These are phyloP conservation scores for Amphiura filiformis DNA, from an alignment of 35 echinoderm and acorn worm genomes.

Conservation along the genomic window DNA sequence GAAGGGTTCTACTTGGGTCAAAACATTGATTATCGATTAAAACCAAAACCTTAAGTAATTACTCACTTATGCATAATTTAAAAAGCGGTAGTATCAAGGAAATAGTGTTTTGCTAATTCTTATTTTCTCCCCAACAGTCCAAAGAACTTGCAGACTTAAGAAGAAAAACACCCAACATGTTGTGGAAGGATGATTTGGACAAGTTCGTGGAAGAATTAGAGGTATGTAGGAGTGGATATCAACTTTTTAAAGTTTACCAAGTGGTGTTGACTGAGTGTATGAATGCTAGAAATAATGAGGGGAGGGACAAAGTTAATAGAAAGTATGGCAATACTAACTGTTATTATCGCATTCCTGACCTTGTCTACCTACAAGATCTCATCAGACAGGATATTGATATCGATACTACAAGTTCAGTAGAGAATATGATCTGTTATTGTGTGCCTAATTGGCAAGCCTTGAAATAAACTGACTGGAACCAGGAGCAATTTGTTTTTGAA, in stretches of 20 bases:
- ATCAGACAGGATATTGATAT: not conserved
- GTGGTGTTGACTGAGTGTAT: not conserved
- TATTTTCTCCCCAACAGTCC: slow-evolving; percentile 38
- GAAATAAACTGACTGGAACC: no score
- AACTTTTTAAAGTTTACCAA: not conserved
- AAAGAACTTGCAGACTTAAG: slow-evolving; percentile 66
- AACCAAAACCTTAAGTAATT: no score
- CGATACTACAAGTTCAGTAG: no score
- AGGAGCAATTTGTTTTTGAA: no score
- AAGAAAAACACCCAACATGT: slow-evolving; percentile 79
- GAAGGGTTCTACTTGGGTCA: no score
- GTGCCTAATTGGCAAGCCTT: no score
- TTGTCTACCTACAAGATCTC: not conserved
- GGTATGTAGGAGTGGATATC: slow-evolving; percentile 47
- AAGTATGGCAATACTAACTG: not conserved
- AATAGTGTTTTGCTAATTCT: no score
- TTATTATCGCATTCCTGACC: not conserved
- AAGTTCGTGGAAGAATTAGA: slow-evolving; percentile 67
- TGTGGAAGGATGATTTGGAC: slow-evolving; percentile 88
- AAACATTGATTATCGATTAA: no score
- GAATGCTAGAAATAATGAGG: not conserved
- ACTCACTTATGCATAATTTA: no score
- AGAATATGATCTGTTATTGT: no score
- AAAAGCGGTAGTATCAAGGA: no score
- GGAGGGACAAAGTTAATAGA: not conserved